A percentile compares a stretch with the other conserved stretches of the same genome.
phyloP scores from a whole-genome alignment of 2,888 invertebrate genomes.

The Caradrina clavipalpis region DNA sequence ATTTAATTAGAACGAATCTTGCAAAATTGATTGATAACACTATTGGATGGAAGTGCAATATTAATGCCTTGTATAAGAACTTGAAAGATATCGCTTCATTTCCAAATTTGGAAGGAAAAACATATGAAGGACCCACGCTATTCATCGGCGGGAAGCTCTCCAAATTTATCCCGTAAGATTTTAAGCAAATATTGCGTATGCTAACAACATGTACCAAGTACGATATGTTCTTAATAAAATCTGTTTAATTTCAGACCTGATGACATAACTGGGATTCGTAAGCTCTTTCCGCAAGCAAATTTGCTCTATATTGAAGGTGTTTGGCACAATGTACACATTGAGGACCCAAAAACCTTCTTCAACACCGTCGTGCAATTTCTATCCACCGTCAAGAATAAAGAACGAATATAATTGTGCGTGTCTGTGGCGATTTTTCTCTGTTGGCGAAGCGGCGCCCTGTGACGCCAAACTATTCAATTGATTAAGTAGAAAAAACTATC shows the following conservation, averaged over 20 bases:
- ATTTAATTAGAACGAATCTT: constrained; percentile 79
- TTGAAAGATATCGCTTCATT: constrained; percentile 75
- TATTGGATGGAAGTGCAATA: constrained; percentile 79
- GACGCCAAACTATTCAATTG: not conserved
- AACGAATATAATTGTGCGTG: not conserved
- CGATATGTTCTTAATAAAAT: not conserved
- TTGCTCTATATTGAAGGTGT: constrained; percentile 73
- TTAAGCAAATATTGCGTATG: not conserved
- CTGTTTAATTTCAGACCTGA: constrained; percentile 33
- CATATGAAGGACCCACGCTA: constrained; percentile 76
- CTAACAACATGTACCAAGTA: not conserved
- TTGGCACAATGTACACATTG: constrained; percentile 81
- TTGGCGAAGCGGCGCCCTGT: not conserved
- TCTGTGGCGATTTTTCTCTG: not conserved
- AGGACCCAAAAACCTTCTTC: constrained; percentile 79
- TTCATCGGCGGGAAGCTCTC: constrained; percentile 81
- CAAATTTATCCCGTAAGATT: constrained; percentile 78
- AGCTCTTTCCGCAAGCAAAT: constrained; percentile 74
- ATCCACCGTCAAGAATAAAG: not conserved
- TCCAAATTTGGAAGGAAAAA: constrained; percentile 73
- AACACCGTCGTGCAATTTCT: constrained; percentile 53
- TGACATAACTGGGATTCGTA: constrained; percentile 67
- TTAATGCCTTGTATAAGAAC: constrained; percentile 69
- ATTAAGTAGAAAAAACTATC: not conserved
- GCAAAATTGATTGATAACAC: constrained; percentile 66